Evolutionary conservation across 2,113 vertebrate species (phyloP).

Genomic region (Tupaia chinensis): DNA sequence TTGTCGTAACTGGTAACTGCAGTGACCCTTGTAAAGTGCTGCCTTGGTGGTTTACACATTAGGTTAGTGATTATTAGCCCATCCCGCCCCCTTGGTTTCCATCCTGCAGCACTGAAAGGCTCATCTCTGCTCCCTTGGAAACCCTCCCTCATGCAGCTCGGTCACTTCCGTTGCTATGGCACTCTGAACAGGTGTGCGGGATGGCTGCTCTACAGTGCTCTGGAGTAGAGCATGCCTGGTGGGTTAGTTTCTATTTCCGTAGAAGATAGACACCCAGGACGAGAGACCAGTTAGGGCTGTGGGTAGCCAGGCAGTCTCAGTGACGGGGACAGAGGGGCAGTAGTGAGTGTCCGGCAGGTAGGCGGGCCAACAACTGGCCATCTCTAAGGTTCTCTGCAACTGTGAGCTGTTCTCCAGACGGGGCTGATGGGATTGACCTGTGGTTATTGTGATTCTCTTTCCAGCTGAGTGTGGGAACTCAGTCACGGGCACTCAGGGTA

Average conservation of each 20-base stretch:
- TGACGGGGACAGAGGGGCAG: neutral
- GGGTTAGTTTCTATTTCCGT: conserved; percentile 35
- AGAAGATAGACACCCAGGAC: neutral
- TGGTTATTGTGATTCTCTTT: conserved; percentile 79
- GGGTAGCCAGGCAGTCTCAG: neutral
- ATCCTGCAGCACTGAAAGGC: neutral
- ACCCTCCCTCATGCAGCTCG: neutral
- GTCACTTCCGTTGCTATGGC: conserved; percentile 68
- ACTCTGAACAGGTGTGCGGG: conserved; percentile 2
- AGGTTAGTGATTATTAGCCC: neutral
- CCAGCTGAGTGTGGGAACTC: conserved; percentile 98
- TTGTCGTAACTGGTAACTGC: neutral
- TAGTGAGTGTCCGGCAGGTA: neutral
- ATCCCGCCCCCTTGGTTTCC: neutral
- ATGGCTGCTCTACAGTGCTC: neutral
- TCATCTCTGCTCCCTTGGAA: neutral
- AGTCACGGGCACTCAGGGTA: conserved; percentile 97
- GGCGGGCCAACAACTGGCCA: neutral
- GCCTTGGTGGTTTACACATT: neutral
- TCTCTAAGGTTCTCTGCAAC: neutral
- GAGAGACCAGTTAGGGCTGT: neutral
- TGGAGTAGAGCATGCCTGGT: neutral
- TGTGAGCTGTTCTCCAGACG: neutral
- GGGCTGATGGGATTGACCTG: conserved; percentile 42
- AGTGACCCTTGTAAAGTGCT: neutral